phyloP scores from a whole-genome alignment of 1,140 invertebrate genomes.

The Ceratina calcarata region DNA sequence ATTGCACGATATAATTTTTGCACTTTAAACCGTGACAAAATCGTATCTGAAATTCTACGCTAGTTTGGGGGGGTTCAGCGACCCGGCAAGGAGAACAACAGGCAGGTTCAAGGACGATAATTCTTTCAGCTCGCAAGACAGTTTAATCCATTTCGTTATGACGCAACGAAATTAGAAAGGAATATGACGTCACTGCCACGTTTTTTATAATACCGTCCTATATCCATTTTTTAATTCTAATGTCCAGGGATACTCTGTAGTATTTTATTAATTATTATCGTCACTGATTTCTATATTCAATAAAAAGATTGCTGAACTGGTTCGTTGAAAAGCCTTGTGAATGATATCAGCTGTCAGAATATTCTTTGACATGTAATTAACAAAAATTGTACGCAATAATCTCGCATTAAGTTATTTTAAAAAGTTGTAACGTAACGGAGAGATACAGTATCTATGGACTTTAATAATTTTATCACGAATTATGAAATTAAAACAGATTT shows the following conservation, averaged over 20 bases:
- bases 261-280: no score
- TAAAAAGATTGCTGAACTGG: no score
- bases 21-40: background rate
- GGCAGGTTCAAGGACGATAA: constrained; percentile 36
- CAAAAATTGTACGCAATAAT: background rate
- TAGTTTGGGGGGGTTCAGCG: constrained; percentile 5
- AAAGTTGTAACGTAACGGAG: background rate
- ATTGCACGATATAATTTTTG: background rate
- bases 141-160: constrained; percentile 30
- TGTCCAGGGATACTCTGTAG: no score
- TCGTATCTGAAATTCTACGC: background rate
- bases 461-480: no score
- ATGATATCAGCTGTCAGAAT: no score
- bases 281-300: no score
- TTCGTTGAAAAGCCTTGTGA: no score
- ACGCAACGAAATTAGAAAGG: constrained; percentile 48
- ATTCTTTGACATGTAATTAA: no score
- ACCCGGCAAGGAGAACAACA: constrained; percentile 10
- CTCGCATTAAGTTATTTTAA: background rate
- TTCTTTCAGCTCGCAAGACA: constrained; percentile 13
- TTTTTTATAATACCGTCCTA: background rate
- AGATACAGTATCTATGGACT: no score
- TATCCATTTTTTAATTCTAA: background rate
- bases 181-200: constrained; percentile 25
- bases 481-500: no score